Conservation (phyloP, 2,888 invertebrate genomes). For the Cosmia trapezina region DNA sequence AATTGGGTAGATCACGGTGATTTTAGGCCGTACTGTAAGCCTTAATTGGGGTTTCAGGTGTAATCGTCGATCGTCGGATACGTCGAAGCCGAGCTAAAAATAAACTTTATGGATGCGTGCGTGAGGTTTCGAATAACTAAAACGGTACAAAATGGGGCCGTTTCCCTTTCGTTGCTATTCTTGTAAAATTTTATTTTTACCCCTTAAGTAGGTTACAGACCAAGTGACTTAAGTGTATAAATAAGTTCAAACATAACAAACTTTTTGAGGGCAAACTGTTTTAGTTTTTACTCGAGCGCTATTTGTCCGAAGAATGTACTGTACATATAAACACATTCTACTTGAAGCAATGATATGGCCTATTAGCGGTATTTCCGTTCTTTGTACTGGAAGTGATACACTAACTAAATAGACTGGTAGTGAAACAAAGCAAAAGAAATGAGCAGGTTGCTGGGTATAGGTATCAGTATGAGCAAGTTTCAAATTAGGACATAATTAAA, state of each 20-base stretch:
- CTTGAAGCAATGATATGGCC: not conserved
- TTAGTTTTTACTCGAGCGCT: constrained; percentile 19
- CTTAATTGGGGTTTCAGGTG: constrained; percentile 82
- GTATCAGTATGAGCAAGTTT: not conserved
- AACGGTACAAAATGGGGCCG: constrained; percentile 83
- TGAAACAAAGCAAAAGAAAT: not conserved
- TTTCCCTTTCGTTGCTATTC: constrained; percentile 86
- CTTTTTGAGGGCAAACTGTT: constrained; percentile 37
- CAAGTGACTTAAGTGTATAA: constrained; percentile 43
- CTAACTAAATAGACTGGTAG: not conserved
- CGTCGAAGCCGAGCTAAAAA: constrained; percentile 82
- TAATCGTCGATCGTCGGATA: constrained; percentile 85
- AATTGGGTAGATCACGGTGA: constrained; percentile 81
- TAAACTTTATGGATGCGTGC: constrained; percentile 86
- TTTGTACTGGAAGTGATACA: not conserved
- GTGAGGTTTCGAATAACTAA: constrained; percentile 82
- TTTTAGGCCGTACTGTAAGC: constrained; percentile 76
- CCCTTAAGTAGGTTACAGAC: constrained; percentile 73
- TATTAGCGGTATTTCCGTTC: not conserved
- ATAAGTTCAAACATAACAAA: constrained; percentile 48
- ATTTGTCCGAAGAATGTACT: constrained; percentile 8
- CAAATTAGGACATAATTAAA: constrained; percentile 35
- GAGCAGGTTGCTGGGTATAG: not conserved
- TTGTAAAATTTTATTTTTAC: constrained; percentile 80
- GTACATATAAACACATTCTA: not conserved